phyloP scores from a whole-genome alignment of 2,113 vertebrate genomes.

The Sinocyclocheilus grahami region DNA sequence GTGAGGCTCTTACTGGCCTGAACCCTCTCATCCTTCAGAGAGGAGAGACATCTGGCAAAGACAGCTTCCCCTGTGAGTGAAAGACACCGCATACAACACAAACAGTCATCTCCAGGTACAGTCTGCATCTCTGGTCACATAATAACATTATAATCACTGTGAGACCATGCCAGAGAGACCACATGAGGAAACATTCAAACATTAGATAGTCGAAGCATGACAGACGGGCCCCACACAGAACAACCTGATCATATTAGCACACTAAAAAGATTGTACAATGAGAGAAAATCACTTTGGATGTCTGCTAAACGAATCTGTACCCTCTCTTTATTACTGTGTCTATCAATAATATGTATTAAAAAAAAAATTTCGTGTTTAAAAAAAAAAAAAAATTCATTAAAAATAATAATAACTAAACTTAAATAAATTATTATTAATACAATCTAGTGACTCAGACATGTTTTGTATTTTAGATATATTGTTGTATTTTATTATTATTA shows the following conservation, averaged over 20 bases:
- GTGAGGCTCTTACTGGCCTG: slow-evolving; percentile 83
- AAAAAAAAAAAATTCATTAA: background rate
- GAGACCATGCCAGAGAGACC: background rate
- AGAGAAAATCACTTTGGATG: no score
- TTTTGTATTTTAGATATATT: background rate
- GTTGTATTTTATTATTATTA: no score
- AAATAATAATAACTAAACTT: background rate
- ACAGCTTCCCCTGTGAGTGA: slow-evolving; percentile 89
- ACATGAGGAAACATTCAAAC: background rate
- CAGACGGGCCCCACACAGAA: background rate
- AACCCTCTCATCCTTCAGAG: slow-evolving; percentile 90
- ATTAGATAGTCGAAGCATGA: background rate
- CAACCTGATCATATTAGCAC: background rate
- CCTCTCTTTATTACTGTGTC: background rate
- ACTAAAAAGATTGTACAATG: background rate
- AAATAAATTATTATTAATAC: no score
- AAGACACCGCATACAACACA: background rate
- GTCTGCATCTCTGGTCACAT: background rate
- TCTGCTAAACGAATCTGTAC: background rate
- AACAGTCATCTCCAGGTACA: background rate
- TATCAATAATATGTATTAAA: background rate
- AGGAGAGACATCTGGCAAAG: slow-evolving; percentile 94
- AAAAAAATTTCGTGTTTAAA: background rate
- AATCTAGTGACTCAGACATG: background rate
- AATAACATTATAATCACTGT: background rate